Evolutionary conservation across 2,888 invertebrate species (phyloP).

Genomic region (Peribatodes rhomboidaria): DNA sequence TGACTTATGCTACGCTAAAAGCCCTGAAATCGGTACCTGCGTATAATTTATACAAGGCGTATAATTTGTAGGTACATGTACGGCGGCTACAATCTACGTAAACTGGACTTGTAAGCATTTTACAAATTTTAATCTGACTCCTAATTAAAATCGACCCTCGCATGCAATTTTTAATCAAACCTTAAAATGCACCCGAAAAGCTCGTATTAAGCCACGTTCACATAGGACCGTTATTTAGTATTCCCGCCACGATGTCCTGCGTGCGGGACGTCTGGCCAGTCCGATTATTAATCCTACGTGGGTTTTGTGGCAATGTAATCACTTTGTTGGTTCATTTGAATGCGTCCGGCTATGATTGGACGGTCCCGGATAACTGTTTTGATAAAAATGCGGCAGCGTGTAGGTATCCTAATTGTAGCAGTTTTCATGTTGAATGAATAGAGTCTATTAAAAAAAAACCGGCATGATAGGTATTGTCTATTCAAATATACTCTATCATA

Average conservation of each 20-base stretch:
- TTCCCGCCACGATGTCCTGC: conserved; percentile 68
- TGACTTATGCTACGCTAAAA: no score
- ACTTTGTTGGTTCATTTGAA: conserved; percentile 57
- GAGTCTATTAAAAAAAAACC: no score
- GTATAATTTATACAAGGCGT: background rate
- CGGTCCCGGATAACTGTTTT: conserved; percentile 48
- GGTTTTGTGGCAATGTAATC: conserved; percentile 63
- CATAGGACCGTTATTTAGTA: conserved; percentile 65
- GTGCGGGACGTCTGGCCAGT: conserved; percentile 62
- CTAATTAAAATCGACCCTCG: conserved; percentile 20
- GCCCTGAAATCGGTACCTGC: background rate
- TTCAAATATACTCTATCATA: no score
- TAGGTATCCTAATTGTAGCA: background rate
- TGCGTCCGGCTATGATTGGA: conserved; percentile 55
- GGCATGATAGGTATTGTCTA: no score
- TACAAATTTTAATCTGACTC: conserved; percentile 9
- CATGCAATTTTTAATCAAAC: conserved; percentile 24
- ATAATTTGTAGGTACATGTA: background rate
- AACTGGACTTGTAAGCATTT: conserved; percentile 5
- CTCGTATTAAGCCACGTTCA: conserved; percentile 27
- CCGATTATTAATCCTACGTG: conserved; percentile 77
- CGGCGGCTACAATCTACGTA: background rate
- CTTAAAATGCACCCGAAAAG: conserved; percentile 22
- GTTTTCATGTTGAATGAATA: no score
- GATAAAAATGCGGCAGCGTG: conserved; percentile 35